A percentile compares a stretch with the other conserved stretches of the same genome.
Evolutionary conservation across 2,797 vertebrate species (phyloP).

Genomic region (Heteromormyrus szaboi): DNA sequence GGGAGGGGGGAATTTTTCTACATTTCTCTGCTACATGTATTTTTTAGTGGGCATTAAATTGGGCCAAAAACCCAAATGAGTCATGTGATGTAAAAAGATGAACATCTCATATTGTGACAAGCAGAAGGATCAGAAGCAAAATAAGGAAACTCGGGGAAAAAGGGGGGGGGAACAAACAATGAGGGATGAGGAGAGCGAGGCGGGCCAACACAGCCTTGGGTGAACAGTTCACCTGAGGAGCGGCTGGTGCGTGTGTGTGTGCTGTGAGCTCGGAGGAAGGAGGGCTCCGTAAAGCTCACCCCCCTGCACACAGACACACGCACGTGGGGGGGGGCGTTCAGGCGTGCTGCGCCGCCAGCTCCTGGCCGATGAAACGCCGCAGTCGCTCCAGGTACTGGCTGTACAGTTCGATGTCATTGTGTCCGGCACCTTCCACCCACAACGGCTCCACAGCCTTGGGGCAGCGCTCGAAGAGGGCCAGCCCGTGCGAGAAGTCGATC

Average conservation of each 20-base stretch:
- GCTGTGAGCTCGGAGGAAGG: neutral
- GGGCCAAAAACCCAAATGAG: neutral
- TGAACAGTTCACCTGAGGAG: neutral
- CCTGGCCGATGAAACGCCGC: conserved; percentile 83
- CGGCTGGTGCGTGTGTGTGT: neutral
- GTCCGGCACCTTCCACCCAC: conserved; percentile 89
- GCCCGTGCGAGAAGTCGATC: conserved; percentile 88
- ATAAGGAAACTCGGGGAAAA: neutral
- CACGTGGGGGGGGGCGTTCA: conserved; percentile 39
- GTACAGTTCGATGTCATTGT: conserved; percentile 93
- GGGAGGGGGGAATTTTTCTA: neutral
- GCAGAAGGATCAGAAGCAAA: neutral
- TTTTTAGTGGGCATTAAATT: neutral
- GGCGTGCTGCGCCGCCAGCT: conserved; percentile 69
- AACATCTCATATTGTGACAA: neutral
- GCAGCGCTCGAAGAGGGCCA: conserved; percentile 87
- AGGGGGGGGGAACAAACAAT: neutral
- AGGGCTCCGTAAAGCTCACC: neutral
- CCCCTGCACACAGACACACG: neutral
- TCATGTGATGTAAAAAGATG: neutral
- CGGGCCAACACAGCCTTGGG: neutral
- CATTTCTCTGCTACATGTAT: neutral
- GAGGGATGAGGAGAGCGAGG: neutral
- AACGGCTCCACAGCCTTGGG: conserved; percentile 89
- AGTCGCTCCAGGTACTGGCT: conserved; percentile 91